Conservation (phyloP, 2,113 vertebrate genomes). For the Vanacampus margaritifer region DNA sequence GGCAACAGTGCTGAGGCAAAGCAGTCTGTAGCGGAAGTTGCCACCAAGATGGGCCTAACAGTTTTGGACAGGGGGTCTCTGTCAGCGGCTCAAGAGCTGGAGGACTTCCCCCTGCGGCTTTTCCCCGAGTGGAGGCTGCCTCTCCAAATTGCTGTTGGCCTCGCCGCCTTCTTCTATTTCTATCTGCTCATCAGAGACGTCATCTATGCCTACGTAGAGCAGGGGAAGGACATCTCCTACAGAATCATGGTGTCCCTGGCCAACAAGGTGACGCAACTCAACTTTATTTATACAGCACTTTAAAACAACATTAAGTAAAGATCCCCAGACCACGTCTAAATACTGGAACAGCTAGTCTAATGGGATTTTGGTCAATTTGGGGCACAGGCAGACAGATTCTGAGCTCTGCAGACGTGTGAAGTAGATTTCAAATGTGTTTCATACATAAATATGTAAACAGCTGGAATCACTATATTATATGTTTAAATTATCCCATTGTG, state of each 20-base stretch:
- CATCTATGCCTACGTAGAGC: constrained; percentile 69
- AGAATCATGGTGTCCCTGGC: constrained; percentile 80
- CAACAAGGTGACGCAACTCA: constrained; percentile 67
- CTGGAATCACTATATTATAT: too few species aligned
- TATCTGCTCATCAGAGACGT: constrained; percentile 78
- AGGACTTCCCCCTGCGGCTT: constrained; percentile 88
- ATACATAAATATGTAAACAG: too few species aligned
- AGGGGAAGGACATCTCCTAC: constrained; percentile 74
- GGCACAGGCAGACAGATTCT: too few species aligned
- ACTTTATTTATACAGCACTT: too few species aligned
- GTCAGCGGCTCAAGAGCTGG: constrained; percentile 81
- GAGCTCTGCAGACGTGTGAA: too few species aligned
- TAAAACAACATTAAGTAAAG: too few species aligned
- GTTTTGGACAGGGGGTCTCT: constrained; percentile 85
- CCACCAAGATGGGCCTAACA: constrained; percentile 79
- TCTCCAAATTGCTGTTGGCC: constrained; percentile 67
- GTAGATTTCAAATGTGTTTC: too few species aligned
- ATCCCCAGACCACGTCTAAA: too few species aligned
- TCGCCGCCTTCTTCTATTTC: constrained; percentile 76
- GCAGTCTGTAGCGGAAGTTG: constrained; percentile 77
- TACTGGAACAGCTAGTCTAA: too few species aligned
- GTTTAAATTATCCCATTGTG: too few species aligned
- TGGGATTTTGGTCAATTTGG: too few species aligned
- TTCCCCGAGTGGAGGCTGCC: constrained; percentile 91
- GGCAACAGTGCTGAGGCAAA: constrained; percentile 83